Conservation (phyloP, 2,888 invertebrate genomes). For the Agonopterix alstromeriana region DNA sequence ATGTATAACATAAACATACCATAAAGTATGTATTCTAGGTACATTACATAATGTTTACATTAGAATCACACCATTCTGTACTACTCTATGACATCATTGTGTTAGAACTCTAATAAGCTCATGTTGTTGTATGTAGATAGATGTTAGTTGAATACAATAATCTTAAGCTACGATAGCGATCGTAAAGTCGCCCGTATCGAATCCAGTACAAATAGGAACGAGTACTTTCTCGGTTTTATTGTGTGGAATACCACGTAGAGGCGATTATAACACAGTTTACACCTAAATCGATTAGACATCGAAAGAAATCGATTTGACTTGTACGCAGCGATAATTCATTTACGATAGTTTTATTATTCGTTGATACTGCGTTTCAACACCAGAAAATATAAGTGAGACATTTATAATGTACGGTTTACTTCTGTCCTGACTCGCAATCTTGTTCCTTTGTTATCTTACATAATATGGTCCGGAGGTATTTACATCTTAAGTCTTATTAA, state of each 20-base stretch:
- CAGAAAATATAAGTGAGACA: conserved; percentile 16
- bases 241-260: conserved; percentile 21
- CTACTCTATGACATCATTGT: conserved; percentile 35
- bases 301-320: conserved; percentile 64
- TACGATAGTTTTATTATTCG: conserved; percentile 52
- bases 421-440: too few relatives aligned
- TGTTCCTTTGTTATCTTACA: too few relatives aligned
- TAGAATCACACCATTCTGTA: conserved; percentile 28
- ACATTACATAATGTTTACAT: conserved; percentile 29
- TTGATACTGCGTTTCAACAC: conserved; percentile 29
- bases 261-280: conserved; percentile 61
- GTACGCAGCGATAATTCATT: conserved; percentile 54
- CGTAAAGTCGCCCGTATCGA: conserved; percentile 54
- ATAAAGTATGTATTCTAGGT: background rate
- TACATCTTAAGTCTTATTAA: too few relatives aligned
- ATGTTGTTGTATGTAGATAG: conserved; percentile 6
- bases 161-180: conserved; percentile 28
- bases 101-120: conserved; percentile 9
- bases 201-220: conserved; percentile 64
- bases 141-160: conserved; percentile 9
- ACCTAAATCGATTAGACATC: conserved; percentile 71
- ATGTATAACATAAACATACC: background rate
- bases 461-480: too few relatives aligned
- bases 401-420: too few relatives aligned
- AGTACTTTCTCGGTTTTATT: conserved; percentile 41